Conservation (phyloP, 2,113 vertebrate species). For the Triplophysa tibetana region DNA sequence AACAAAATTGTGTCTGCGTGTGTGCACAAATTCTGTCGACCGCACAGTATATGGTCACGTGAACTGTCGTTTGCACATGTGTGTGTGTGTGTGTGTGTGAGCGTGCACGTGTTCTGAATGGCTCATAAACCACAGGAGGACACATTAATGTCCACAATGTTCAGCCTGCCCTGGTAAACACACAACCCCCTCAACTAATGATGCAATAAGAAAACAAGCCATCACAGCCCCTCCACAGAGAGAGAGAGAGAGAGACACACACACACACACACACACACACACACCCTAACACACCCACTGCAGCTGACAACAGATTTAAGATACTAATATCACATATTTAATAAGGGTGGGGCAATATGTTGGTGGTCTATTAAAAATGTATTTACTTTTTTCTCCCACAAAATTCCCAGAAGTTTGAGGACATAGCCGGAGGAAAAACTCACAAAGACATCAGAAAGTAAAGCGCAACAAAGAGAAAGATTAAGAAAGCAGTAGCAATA, state of each 20-base stretch:
- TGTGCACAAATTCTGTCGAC: constrained; percentile 3
- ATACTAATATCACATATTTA: constrained; percentile 39
- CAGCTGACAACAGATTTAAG: constrained; percentile 35
- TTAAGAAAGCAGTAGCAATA: background rate
- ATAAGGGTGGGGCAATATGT: constrained; percentile 35
- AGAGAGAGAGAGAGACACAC: constrained; percentile 59
- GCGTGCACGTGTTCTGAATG: constrained; percentile 45
- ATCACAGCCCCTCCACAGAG: constrained; percentile 83
- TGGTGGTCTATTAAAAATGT: constrained; percentile 14
- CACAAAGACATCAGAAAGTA: background rate
- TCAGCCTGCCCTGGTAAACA: constrained; percentile 83
- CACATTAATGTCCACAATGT: constrained; percentile 89
- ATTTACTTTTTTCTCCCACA: constrained; percentile 12
- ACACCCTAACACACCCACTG: constrained; percentile 43
- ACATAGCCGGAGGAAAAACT: background rate
- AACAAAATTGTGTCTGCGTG: constrained; percentile 9
- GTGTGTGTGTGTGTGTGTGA: constrained; percentile 37
- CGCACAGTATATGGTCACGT: constrained; percentile 14
- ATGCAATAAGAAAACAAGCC: constrained; percentile 86
- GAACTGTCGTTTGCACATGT: constrained; percentile 11
- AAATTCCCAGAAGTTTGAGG: constrained; percentile 1
- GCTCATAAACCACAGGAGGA: constrained; percentile 85
- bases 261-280: constrained; percentile 40
- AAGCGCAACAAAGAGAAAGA: background rate
- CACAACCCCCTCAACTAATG: constrained; percentile 89